Conservation (phyloP, 2,888 invertebrate genomes). For the Drosophila falleni region DNA sequence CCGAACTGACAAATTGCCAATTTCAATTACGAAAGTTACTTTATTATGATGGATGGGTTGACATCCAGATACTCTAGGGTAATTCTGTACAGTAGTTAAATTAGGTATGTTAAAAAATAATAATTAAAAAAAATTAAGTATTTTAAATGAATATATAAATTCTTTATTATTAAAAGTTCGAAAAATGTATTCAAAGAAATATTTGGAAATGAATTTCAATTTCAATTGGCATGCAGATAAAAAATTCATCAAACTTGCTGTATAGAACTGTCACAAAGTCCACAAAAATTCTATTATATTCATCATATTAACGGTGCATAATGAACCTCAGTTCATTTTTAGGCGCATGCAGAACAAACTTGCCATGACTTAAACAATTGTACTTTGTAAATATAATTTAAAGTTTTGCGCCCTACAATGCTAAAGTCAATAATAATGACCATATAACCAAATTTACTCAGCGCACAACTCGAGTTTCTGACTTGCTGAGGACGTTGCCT, state of each 20-base stretch:
- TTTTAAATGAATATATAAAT: background rate
- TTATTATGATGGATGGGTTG: background rate
- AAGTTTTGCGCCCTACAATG: slow-evolving; percentile 62
- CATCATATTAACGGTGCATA: slow-evolving; percentile 19
- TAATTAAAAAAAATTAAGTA: background rate
- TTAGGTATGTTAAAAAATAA: background rate
- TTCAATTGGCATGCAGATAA: background rate
- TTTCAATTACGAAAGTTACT: slow-evolving; percentile 44
- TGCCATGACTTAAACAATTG: slow-evolving; percentile 71
- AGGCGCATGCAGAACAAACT: slow-evolving; percentile 7
- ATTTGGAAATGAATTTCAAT: background rate
- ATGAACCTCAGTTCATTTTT: slow-evolving; percentile 19
- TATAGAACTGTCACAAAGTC: slow-evolving; percentile 5
- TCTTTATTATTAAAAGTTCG: too few species aligned
- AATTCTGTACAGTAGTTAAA: background rate
- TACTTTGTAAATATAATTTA: slow-evolving; percentile 73
- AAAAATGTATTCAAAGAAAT: background rate
- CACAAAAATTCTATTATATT: slow-evolving; percentile 25
- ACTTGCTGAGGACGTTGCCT: slow-evolving; percentile 12
- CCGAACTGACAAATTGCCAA: slow-evolving; percentile 8
- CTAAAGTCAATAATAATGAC: slow-evolving; percentile 78
- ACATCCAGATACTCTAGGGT: background rate
- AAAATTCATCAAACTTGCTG: background rate
- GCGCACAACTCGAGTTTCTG: slow-evolving; percentile 39
- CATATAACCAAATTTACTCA: slow-evolving; percentile 75